Conservation (phyloP, 2,888 invertebrate genomes). For the Sialis fuliginosa region DNA sequence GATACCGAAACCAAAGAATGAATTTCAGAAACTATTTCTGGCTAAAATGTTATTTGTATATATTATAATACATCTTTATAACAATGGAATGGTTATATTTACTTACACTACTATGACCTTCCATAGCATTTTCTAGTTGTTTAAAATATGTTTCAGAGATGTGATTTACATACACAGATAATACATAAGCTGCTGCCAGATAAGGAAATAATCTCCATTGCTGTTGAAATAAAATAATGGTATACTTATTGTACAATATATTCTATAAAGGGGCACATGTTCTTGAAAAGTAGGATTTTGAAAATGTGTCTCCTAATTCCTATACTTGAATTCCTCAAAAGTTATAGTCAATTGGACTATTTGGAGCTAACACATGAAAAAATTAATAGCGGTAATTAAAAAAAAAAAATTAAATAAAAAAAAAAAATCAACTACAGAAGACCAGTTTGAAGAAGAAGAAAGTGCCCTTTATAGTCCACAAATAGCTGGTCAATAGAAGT, state of each 20-base stretch:
- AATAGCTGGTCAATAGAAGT: no score
- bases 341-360: no score
- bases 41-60: conserved; percentile 23
- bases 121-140: conserved; percentile 47
- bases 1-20: conserved; percentile 49
- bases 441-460: no score
- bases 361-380: no score
- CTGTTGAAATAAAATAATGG: conserved; percentile 26
- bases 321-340: background rate
- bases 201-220: conserved; percentile 70
- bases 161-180: conserved; percentile 44
- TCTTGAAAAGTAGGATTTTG: no score
- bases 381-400: no score
- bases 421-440: no score
- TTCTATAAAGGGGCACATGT: no score
- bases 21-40: conserved; percentile 47
- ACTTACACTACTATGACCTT: conserved; percentile 11
- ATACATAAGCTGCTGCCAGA: conserved; percentile 48
- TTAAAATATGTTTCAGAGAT: conserved; percentile 46
- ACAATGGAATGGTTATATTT: background rate
- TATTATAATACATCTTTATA: background rate
- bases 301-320: background rate
- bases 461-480: no score
- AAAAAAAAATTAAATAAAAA: no score
- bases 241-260: no score